These are phyloP conservation scores for Silurus lanzhouensis DNA, from an alignment of 2,797 vertebrate species.

Conservation along the genomic window DNA sequence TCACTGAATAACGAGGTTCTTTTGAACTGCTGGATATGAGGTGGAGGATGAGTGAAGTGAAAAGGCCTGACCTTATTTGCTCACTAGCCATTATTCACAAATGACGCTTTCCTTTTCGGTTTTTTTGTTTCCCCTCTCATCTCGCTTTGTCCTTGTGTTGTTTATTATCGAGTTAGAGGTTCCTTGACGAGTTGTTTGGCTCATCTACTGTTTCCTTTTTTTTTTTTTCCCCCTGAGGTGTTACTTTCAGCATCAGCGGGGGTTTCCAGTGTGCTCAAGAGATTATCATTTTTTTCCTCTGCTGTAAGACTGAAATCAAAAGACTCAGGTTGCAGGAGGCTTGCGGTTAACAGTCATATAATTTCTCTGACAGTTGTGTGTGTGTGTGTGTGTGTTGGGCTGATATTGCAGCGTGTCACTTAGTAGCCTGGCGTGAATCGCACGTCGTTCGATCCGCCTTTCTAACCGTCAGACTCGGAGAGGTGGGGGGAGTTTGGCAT, in stretches of 20 bases:
- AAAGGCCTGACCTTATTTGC: slow-evolving; percentile 27
- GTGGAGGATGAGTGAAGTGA: not conserved
- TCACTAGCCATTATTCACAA: not conserved
- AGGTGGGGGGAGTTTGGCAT: slow-evolving; percentile 21
- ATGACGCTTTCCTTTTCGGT: not conserved
- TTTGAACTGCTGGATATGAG: slow-evolving; percentile 31
- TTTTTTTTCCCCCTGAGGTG: slow-evolving; percentile 16
- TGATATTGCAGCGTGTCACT: slow-evolving; percentile 22
- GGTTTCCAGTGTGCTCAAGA: slow-evolving; percentile 1
- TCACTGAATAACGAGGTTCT: not conserved
- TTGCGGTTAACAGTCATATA: slow-evolving; percentile 26
- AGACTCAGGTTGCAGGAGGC: slow-evolving; percentile 17
- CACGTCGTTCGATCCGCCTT: slow-evolving; percentile 3
- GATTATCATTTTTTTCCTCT: not conserved
- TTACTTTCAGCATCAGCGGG: slow-evolving; percentile 11
- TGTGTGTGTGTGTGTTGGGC: not conserved
- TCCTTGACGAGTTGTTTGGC: slow-evolving; percentile 33
- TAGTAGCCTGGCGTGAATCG: slow-evolving; percentile 31
- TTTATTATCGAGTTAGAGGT: not conserved
- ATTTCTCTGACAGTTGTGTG: slow-evolving; percentile 25
- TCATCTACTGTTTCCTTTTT: slow-evolving; percentile 7
- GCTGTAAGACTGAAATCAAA: slow-evolving; percentile 24
- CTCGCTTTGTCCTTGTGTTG: slow-evolving; percentile 1
- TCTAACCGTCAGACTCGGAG: slow-evolving; percentile 24
- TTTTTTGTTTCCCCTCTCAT: not conserved